These are phyloP conservation scores for Abramis brama DNA, from an alignment of 2,113 vertebrate genomes.

Conservation along the genomic window DNA sequence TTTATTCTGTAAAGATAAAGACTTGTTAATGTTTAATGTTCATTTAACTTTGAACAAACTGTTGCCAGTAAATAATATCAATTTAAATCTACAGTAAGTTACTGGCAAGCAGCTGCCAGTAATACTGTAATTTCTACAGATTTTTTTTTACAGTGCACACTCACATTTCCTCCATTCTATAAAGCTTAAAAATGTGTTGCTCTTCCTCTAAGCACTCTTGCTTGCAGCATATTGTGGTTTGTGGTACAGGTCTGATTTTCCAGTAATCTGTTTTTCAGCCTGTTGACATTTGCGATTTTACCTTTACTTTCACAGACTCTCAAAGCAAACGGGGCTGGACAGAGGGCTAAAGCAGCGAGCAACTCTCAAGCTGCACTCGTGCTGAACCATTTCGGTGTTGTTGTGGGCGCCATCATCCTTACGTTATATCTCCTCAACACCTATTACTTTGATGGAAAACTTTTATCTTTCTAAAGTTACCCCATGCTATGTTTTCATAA, in stretches of 20 bases:
- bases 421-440: fast-evolving
- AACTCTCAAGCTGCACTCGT: constrained; percentile 6
- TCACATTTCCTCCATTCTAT: no score
- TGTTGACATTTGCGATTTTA: neutral
- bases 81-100: no score
- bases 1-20: no score
- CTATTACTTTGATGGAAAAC: neutral
- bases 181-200: no score
- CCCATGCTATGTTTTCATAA: neutral
- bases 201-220: neutral
- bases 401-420: neutral
- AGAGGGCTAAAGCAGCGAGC: neutral
- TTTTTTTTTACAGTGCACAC: no score
- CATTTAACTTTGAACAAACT: no score
- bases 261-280: neutral
- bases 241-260: neutral
- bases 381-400: neutral
- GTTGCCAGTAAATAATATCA: no score
- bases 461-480: neutral
- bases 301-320: neutral
- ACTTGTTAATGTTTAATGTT: no score
- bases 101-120: no score
- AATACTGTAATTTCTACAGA: no score
- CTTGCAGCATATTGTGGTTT: neutral
- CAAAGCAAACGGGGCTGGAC: neutral